Conservation (phyloP, 2,113 vertebrate species). For the Epinephelus moara region DNA sequence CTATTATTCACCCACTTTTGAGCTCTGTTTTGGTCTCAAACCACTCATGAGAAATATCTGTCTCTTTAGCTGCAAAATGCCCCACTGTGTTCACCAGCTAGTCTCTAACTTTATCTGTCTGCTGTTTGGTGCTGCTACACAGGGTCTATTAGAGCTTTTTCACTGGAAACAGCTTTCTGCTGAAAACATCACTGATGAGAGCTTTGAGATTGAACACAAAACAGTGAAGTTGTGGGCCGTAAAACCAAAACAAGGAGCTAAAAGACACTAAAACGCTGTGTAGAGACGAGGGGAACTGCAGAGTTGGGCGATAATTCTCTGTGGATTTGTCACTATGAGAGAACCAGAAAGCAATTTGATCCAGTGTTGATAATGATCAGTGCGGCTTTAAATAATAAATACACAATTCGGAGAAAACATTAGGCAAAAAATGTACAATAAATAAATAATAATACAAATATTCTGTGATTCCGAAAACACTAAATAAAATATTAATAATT, state of each 20-base stretch:
- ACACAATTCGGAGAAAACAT: background rate
- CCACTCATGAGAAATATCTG: background rate
- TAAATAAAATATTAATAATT: background rate
- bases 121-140: background rate
- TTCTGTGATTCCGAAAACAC: background rate
- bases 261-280: background rate
- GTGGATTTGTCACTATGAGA: background rate
- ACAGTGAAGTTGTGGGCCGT: background rate
- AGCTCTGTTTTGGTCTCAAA: background rate
- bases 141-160: background rate
- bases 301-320: background rate
- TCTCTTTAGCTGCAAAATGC: background rate
- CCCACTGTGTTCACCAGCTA: background rate
- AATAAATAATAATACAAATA: background rate
- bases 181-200: background rate
- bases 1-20: background rate
- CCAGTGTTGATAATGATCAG: background rate
- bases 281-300: background rate
- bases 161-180: background rate
- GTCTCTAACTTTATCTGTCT: background rate
- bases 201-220: background rate
- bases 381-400: background rate
- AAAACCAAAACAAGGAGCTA: background rate
- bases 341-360: no score
- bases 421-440: background rate